Base-by-base conservation (phyloP, 2,797 vertebrate species). In the Acrossocheilus fasciatus region DNA sequence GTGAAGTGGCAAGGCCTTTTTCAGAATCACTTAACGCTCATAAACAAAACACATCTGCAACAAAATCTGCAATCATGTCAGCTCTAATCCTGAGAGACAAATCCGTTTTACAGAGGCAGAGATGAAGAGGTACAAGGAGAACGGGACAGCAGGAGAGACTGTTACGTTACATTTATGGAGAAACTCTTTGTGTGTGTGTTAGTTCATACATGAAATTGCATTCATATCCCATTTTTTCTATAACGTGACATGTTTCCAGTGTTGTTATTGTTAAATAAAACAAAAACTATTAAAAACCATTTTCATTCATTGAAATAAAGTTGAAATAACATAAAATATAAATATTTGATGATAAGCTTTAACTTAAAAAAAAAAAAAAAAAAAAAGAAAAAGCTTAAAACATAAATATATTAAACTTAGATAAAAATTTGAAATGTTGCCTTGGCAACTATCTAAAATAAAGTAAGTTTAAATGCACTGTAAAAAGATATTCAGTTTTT, bases 21-120 rank as follows among this genome's bases (percentile, higher is more conserved):
- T 91, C 89, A 91, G 83, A 92, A 91, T 92, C 92, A 89, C 89
- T 90, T 89, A 88, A 89, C 86, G 84, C 72, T 77, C 83, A 73
- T 86, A 91, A 91, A 91, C 84, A 90, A 88, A 91, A 92, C 92
- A 87, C 84, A 89, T 86, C 84, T 89, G 76, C 87, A 82, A 87
- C 86, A 81, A 89, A 88, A 90, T 90, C 84, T 88, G 82, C 86
- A 91, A 88, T 89, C 83, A 89, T 80, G 84, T 85, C 82, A 15
- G 66, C 85, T 87, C 76, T 88, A 84, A 88, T 83, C 85, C 82
- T 72, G 72, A 72, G 52, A 78, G 84, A 83, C 76, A 75, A 68
- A 34, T 68, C 30, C 52, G 26, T 75, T 85, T 83, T 78, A 66
- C 81, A 79, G 81, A 81, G 77, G 72, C 39, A 47, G 12, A 68